Conservation (phyloP, 2,113 vertebrate genomes). For the Mastomys coucha region DNA sequence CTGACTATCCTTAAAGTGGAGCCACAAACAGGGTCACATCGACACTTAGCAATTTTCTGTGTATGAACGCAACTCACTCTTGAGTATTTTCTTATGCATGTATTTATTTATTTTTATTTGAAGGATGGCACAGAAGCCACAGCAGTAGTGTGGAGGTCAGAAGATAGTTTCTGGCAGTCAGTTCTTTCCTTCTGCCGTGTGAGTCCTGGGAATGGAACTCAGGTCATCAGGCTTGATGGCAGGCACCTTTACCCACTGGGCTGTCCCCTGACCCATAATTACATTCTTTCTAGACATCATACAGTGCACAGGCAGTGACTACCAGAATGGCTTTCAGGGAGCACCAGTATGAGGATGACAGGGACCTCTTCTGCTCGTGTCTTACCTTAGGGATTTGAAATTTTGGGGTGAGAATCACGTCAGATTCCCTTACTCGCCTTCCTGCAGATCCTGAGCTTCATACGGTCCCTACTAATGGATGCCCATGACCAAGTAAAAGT, state of each 20-base stretch:
- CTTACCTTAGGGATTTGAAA: background rate
- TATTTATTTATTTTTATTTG: background rate
- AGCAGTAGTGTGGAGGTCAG: too few relatives aligned
- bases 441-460: background rate
- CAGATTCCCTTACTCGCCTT: background rate
- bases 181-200: background rate
- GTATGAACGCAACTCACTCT: too few relatives aligned
- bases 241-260: background rate
- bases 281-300: background rate
- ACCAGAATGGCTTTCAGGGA: background rate
- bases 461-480: background rate
- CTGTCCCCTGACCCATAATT: background rate
- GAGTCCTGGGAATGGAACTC: background rate
- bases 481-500: background rate
- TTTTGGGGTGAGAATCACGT: background rate
- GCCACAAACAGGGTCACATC: rapidly evolving
- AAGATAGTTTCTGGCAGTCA: too few relatives aligned
- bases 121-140: background rate
- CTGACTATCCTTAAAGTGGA: background rate
- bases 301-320: background rate
- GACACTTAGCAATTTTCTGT: background rate
- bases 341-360: background rate
- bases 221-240: background rate
- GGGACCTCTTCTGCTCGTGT: background rate
- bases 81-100: background rate